Conservation (phyloP, 2,888 invertebrate species). For the Cotesia congregata region DNA sequence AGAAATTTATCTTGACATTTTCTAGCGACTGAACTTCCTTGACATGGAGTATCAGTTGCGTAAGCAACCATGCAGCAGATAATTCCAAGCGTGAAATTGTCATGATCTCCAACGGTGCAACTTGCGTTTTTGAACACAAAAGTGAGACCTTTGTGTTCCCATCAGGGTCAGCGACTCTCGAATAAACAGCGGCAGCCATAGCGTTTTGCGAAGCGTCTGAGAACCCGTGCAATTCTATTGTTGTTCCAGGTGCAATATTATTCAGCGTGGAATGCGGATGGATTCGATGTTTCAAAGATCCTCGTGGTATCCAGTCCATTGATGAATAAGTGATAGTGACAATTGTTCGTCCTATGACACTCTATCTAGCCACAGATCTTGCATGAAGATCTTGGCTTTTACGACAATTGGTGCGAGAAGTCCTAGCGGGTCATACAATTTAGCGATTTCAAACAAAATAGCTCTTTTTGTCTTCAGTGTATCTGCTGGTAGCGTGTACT, state of each 20-base stretch:
- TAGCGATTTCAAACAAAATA: background rate
- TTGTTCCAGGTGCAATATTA: background rate
- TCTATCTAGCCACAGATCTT: conserved; percentile 18
- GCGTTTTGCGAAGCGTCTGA: conserved; percentile 41
- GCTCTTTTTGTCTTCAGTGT: background rate
- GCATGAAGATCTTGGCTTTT: conserved; percentile 1
- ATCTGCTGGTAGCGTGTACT: background rate
- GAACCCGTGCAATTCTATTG: conserved; percentile 37
- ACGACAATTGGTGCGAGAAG: background rate
- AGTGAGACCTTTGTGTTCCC: background rate
- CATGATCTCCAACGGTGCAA: conserved; percentile 35
- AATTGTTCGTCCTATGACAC: conserved; percentile 4
- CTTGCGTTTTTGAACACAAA: conserved; percentile 33
- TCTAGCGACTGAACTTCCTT: background rate
- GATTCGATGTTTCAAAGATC: background rate
- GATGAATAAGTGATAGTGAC: background rate
- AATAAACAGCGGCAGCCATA: conserved; percentile 37
- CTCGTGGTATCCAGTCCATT: background rate
- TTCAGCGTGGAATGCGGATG: background rate
- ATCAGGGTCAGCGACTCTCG: conserved; percentile 5
- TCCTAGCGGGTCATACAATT: background rate
- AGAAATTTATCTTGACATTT: background rate
- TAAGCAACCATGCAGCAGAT: conserved; percentile 28
- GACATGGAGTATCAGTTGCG: background rate
- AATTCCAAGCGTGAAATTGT: conserved; percentile 33